Base-by-base conservation (phyloP, 2,888 invertebrate genomes). In the Leucoptera coffeella region DNA sequence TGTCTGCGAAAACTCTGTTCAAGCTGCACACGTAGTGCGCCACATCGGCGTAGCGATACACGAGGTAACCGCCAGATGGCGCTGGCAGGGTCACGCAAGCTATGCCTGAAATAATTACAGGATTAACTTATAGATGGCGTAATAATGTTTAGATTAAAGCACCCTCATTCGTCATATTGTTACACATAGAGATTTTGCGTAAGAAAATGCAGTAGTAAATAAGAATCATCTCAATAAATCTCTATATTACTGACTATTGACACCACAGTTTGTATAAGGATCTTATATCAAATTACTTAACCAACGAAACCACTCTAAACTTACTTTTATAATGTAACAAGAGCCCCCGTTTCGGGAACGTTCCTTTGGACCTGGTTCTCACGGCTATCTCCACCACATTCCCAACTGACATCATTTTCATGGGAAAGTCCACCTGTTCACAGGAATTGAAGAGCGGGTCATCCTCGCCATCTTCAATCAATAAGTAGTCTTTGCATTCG, bases 1-100 rank as follows among this genome's bases (percentile, higher is more conserved):
- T 78, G 45, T 85, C 85, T 10, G 77, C 74, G 51, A 85, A 86
- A 45, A 78, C 71, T 41, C 59, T 76, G 29, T 80, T 80, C 26
- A 76, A 71, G 39, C 80, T 76, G 54, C 86, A 86, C 54, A 77
- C 74, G 56, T 78, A 83, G 40, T 78, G 77, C 15, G 80, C 82
- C 24, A 74, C 64, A 22, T 77, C 75, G 30, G 74, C 69, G 39
- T 78, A 82, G 39, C 78, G 74, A 50, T 77, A 78, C 41, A 80
- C 77, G 9, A 83, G 47, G 47, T 80, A 80, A 24, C 82, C 84
- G 52, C 79, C 75, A 47, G 73, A 67, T 40, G 85, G 85, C 42
- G 79, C 58, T 41, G 58, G 41, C 15, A 77, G 61, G 15, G 78
- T 77, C 9, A 80, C 73, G 46, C 85, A 85, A 28, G 82, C 83